These are phyloP conservation scores for Theretra japonica DNA, from an alignment of 2,888 invertebrate species.

Conservation along the genomic window DNA sequence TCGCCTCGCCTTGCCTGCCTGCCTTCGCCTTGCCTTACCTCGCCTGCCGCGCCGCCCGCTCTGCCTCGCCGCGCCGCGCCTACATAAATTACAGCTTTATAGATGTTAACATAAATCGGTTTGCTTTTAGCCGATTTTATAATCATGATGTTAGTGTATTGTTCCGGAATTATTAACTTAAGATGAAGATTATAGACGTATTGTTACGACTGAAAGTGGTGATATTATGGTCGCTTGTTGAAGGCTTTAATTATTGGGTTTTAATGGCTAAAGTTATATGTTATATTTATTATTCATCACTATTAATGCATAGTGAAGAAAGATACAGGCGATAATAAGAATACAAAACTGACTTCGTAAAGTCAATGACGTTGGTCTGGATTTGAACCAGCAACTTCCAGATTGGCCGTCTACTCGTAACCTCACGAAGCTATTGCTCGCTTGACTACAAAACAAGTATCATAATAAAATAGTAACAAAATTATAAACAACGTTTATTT, in stretches of 20 bases:
- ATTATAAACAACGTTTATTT: background rate
- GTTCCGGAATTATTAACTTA: conserved; percentile 38
- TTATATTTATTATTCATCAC: no score
- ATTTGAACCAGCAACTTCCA: no score
- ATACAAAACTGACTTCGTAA: no score
- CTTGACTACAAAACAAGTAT: no score
- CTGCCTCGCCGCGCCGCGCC: conserved; percentile 45
- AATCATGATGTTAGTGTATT: background rate
- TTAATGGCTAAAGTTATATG: no score
- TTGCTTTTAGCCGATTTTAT: conserved; percentile 12
- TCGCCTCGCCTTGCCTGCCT: conserved; percentile 4
- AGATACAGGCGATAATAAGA: no score
- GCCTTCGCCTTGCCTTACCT: background rate
- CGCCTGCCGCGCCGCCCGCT: background rate
- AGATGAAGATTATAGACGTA: background rate
- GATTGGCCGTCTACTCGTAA: no score
- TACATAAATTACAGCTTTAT: conserved; percentile 50
- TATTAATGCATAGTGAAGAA: no score
- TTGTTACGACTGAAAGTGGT: background rate
- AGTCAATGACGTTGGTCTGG: no score
- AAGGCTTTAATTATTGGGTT: no score
- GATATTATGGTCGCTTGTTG: no score
- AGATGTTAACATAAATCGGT: conserved; percentile 26
- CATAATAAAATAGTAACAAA: background rate
- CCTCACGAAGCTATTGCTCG: no score